Conservation (phyloP, 2,888 invertebrate species). For the Dugesia japonica region DNA sequence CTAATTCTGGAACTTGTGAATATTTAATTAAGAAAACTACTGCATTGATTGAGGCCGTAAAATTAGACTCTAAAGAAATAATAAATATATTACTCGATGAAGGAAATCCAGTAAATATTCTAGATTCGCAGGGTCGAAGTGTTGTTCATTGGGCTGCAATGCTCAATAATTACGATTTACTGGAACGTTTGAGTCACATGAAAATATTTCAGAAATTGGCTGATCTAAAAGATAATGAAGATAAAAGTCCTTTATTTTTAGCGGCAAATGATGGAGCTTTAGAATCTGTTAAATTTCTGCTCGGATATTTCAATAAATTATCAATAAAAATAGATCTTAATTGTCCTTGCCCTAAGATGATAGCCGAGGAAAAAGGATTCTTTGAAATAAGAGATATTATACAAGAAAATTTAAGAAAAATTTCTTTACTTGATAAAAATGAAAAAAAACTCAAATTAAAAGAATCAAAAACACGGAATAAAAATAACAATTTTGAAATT, state of each 20-base stretch:
- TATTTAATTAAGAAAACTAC: neutral
- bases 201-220: neutral
- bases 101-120: neutral
- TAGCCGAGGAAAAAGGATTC: neutral
- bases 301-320: neutral
- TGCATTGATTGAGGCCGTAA: neutral
- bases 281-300: neutral
- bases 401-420: neutral
- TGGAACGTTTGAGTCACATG: neutral
- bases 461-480: neutral
- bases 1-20: neutral
- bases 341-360: neutral
- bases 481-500: neutral
- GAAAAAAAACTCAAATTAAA: neutral
- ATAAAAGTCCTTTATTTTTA: neutral
- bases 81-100: neutral
- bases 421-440: neutral
- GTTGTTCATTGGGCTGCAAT: conserved; percentile 3
- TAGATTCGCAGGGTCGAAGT: neutral
- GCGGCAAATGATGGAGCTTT: neutral
- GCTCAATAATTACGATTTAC: neutral
- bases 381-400: neutral
- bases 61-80: neutral
- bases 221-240: neutral
- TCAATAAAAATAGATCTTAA: neutral